Conservation (phyloP, 2,888 invertebrate genomes). For the Agrenia bidenticulata region DNA sequence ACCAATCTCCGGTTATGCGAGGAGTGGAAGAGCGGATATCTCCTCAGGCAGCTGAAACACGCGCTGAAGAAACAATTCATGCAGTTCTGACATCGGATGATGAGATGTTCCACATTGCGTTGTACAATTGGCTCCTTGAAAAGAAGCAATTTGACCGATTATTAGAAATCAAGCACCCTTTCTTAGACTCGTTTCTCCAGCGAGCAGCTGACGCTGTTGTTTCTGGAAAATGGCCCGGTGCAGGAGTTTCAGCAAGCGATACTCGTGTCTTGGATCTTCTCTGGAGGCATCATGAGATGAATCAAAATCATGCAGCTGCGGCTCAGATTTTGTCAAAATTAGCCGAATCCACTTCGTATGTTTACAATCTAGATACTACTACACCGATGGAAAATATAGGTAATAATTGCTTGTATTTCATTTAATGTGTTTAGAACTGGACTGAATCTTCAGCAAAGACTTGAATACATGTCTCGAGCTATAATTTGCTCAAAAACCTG, state of each 20-base stretch:
- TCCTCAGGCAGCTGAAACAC: constrained; percentile 38
- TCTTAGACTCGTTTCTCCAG: constrained; percentile 57
- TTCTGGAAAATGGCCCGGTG: constrained; percentile 53
- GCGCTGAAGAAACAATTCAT: constrained; percentile 49
- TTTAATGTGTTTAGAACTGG: constrained; percentile 64
- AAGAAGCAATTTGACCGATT: constrained; percentile 58
- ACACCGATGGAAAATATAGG: no score
- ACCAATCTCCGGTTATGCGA: constrained; percentile 40
- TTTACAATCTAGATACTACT: constrained; percentile 1
- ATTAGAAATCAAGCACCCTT: constrained; percentile 57
- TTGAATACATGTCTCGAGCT: constrained; percentile 88
- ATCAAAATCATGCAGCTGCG: constrained; percentile 86
- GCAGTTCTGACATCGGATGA: constrained; percentile 62
- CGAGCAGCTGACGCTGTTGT: constrained; percentile 56
- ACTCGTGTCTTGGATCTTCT: constrained; percentile 73
- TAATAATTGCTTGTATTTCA: background rate
- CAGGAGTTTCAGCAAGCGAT: constrained; percentile 61
- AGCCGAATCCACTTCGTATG: constrained; percentile 66
- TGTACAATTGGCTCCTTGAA: constrained; percentile 88
- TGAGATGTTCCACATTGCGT: constrained; percentile 83
- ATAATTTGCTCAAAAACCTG: constrained; percentile 90
- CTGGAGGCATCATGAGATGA: constrained; percentile 95
- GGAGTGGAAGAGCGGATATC: constrained; percentile 33
- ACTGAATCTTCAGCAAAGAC: constrained; percentile 74
- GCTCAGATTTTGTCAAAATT: constrained; percentile 85